These are phyloP conservation scores for Zonotrichia albicollis DNA, from an alignment of 2,797 vertebrate genomes.

Conservation along the genomic window DNA sequence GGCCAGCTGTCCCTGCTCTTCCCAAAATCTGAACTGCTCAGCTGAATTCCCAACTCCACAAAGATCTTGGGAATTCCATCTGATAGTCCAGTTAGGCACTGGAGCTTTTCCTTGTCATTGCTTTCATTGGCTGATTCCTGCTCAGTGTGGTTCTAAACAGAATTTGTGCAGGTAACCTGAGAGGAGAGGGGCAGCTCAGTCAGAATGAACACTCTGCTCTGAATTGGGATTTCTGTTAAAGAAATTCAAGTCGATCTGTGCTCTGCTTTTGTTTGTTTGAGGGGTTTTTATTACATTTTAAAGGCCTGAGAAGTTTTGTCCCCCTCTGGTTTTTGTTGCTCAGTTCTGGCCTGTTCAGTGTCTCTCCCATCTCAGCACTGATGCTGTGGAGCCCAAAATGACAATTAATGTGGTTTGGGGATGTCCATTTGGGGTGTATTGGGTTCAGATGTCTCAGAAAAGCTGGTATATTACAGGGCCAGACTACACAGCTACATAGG, in stretches of 20 bases:
- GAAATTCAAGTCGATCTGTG: neutral
- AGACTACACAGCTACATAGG: neutral
- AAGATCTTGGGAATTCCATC: neutral
- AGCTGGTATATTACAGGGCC: neutral
- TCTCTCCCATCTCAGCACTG: neutral
- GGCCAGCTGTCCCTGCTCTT: neutral
- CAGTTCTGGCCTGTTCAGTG: neutral
- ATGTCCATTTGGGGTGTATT: neutral
- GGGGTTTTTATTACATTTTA: fast-evolving
- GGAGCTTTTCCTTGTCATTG: neutral
- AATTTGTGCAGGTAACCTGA: neutral
- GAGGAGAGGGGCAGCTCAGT: neutral
- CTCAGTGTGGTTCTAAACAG: neutral
- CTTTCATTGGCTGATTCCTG: neutral
- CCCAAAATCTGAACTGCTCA: neutral
- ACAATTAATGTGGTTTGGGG: neutral
- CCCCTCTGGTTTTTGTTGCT: neutral
- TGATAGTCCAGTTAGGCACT: neutral
- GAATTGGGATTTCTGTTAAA: neutral
- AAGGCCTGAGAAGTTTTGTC: neutral
- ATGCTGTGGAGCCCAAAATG: neutral
- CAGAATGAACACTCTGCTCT: neutral
- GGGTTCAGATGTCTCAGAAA: neutral
- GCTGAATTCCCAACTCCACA: neutral
- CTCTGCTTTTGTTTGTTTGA: neutral